Percentiles rank a stretch among this genome's conserved stretches.
Conservation (phyloP, 2,888 invertebrate genomes). For the Neocrepidodera transversa region DNA sequence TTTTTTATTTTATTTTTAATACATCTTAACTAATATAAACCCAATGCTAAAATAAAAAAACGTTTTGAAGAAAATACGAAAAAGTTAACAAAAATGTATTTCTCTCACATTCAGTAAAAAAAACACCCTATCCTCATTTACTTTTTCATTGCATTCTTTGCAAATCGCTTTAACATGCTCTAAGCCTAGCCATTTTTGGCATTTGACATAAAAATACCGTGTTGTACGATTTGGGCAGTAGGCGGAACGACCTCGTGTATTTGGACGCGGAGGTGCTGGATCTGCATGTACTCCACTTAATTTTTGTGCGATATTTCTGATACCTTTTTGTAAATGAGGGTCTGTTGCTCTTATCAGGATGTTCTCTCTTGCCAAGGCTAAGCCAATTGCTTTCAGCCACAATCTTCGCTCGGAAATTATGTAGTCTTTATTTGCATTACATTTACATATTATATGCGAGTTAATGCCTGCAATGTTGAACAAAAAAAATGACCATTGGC, state of each 20-base stretch:
- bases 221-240: neutral
- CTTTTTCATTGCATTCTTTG: neutral
- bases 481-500: constrained; percentile 15
- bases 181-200: constrained; percentile 10
- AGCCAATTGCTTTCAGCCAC: constrained; percentile 9
- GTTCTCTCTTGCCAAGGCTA: constrained; percentile 8
- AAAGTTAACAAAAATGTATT: neutral
- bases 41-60: neutral
- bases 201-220: neutral
- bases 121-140: neutral
- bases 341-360: constrained; percentile 6
- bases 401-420: constrained; percentile 12
- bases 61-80: neutral
- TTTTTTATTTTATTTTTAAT: no score
- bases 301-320: neutral
- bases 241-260: neutral
- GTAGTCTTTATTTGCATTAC: constrained; percentile 7
- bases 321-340: neutral
- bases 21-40: neutral
- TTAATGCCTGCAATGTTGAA: constrained; percentile 17
- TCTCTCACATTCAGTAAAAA: neutral
- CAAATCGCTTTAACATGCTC: constrained; percentile 1
- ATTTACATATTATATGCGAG: constrained; percentile 3
- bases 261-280: neutral
- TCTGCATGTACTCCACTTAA: neutral